Base-by-base conservation (phyloP, 2,888 invertebrate genomes). In the Venustoraphidia nigricollis region DNA sequence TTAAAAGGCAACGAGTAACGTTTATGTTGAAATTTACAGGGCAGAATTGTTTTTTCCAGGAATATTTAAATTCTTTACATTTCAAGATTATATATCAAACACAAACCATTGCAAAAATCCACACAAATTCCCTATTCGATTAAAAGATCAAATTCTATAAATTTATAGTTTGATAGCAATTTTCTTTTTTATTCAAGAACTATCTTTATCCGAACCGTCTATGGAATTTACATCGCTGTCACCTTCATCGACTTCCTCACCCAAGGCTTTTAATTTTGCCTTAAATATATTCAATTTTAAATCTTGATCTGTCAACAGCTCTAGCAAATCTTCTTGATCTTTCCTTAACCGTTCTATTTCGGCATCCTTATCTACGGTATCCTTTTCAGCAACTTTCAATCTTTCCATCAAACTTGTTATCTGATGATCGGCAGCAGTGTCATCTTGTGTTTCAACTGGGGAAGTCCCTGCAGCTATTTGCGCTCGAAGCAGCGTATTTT, bases 271-370 rank as follows among this genome's bases (percentile, higher is more conserved):
- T 52, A 68, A 55, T 49, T 62, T 56, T 46, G 59, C 60, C 51
- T 65, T 68, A 50, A 64, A 62, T 46, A 55, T 49, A 54, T 61
- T 59, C 52, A 62, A 54, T 57, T 61, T 64, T 8, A 56, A 48
- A 57, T 83, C 95, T 72, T 96, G 94, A 64, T 96, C 92, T 1
- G 90, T 83, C 38, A 97, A 70, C 50, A 97, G 67, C 59, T 89
- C 85, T 48, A 97, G 66, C 52, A 97, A 67, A 66, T 96, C 94
- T 56, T 97, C 96, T 64, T 96, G 95, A 60, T 97, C 96, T 60
- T 83, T 88, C 60, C 76, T 79, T 52, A 91, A 60, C 54, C 75
- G 73, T 39, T 77, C 76, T 54, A 86, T 60, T 54, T 85, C 80
- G 0, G 64, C 57, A 46, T 62, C 62, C 47, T 13, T 17, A 35